A percentile compares a stretch with the other conserved stretches of the same genome.
Evolutionary conservation across 1,140 invertebrate genomes (phyloP).

Genomic region (Rhopalosiphum maidis): DNA sequence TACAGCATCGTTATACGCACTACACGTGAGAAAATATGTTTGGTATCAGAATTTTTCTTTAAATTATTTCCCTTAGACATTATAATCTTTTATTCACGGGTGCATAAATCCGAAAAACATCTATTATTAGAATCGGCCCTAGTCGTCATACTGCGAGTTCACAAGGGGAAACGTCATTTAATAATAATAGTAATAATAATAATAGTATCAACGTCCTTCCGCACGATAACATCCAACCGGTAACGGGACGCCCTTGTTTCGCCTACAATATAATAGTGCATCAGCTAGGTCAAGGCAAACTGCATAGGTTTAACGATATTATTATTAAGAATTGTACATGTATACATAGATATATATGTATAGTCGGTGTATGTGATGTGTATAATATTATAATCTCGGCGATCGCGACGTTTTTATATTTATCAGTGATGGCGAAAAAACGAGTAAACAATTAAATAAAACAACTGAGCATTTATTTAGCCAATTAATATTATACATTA

Average conservation of each 20-base stretch:
- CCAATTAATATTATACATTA: not conserved
- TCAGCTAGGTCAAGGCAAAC: conserved; percentile 57
- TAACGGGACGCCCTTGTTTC: conserved; percentile 56
- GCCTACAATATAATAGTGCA: conserved; percentile 25
- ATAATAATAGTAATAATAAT: not conserved
- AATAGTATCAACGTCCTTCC: conserved; percentile 48
- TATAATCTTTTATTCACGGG: not conserved
- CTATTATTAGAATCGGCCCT: not conserved
- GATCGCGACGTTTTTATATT: not conserved
- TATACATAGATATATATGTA: not conserved
- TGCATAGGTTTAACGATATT: conserved; percentile 29
- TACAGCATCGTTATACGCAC: not conserved
- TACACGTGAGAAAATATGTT: not conserved
- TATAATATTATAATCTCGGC: conserved; percentile 13
- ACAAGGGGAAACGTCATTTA: not conserved
- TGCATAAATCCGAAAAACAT: not conserved
- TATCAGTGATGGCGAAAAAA: not conserved
- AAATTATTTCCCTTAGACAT: not conserved
- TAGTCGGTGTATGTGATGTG: not conserved
- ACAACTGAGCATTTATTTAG: conserved; percentile 4
- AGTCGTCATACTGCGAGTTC: not conserved
- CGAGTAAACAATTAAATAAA: conserved; percentile 36
- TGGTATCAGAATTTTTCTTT: not conserved
- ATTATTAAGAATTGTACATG: not conserved
- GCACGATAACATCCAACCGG: conserved; percentile 31